Base-by-base conservation (phyloP, 2,113 vertebrate species). In the Gymnarchus niloticus region DNA sequence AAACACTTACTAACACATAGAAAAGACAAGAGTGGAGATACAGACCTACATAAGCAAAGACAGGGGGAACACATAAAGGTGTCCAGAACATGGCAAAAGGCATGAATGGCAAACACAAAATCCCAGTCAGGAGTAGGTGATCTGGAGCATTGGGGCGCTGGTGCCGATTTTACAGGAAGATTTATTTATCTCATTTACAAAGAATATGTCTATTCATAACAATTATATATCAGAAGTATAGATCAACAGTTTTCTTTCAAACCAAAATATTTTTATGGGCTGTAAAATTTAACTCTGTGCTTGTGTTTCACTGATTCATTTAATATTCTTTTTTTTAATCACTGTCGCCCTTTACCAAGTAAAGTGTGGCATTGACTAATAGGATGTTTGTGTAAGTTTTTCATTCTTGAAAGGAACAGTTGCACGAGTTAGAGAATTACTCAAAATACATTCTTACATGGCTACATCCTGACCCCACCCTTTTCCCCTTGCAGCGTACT, bases 401-500 rank as follows among this genome's bases (percentile, higher is more conserved):
- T 12, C 65, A 73, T 37, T 6, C 4, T 41, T 33, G 44, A 78
- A 48, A n/a, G 76, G 23, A 23, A 46, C 14, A 0, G 8, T 19
- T 7, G 23, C 46, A 21, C 57, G 23, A 5, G 10, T 54, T 54
- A 5, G 51, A 54, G 61, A 69, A 69, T 69, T 37, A 73, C 28
- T 1, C 33, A 19, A 41, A 73, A 48, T 6, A 2, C 57, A 48
- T 33, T 12, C 17, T 48, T 9, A 77, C 21, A 37, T 1, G 21
- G 44, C 65, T 41, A 28, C 65, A 37, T 10, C 46, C 19, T 19
- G 12, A 37, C 84, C 25, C 73, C 2, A 0, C 9, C 21, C 10
- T 3, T 23, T 23, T 25, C 8, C 33, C 21, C 87, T 12, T 87
- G 85, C 87, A 99, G 97, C 96, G 97, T 1, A 97, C 95, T 0